Percentiles rank a stretch among this genome's conserved stretches.
phyloP scores from a whole-genome alignment of 2,113 vertebrate species.

The Hyaena hyaena region DNA sequence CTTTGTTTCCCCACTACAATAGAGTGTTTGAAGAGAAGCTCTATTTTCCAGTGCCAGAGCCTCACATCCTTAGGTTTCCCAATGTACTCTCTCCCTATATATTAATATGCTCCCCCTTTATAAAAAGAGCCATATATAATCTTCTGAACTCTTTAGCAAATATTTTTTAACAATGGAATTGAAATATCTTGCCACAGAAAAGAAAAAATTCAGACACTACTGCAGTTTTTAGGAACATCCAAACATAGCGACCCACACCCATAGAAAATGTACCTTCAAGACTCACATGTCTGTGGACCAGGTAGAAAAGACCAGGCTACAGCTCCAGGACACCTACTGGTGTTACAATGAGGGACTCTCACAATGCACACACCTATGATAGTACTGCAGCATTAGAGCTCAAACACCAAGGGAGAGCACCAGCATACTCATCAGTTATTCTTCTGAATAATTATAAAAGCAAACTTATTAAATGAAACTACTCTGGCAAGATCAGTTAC shows the following conservation, averaged over 20 bases:
- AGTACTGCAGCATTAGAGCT: neutral
- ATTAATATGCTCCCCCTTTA: neutral
- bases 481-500: slow-evolving; percentile 25
- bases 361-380: neutral
- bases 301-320: neutral
- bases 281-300: neutral
- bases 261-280: neutral
- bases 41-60: neutral
- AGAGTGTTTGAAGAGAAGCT: slow-evolving; percentile 24
- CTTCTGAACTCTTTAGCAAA: slow-evolving; percentile 46
- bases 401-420: neutral
- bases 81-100: neutral
- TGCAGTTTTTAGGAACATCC: neutral
- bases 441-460: slow-evolving; percentile 3
- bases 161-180: neutral
- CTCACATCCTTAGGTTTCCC: slow-evolving; percentile 47
- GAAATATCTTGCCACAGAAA: slow-evolving; percentile 39
- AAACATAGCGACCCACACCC: neutral
- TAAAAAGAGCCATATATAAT: slow-evolving; percentile 24
- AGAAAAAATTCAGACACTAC: neutral
- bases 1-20: slow-evolving; percentile 72
- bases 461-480: slow-evolving; percentile 36
- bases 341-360: neutral
- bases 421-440: neutral
- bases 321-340: neutral